Evolutionary conservation across 2,888 invertebrate species (phyloP).

Genomic region (Drosophila histrio): DNA sequence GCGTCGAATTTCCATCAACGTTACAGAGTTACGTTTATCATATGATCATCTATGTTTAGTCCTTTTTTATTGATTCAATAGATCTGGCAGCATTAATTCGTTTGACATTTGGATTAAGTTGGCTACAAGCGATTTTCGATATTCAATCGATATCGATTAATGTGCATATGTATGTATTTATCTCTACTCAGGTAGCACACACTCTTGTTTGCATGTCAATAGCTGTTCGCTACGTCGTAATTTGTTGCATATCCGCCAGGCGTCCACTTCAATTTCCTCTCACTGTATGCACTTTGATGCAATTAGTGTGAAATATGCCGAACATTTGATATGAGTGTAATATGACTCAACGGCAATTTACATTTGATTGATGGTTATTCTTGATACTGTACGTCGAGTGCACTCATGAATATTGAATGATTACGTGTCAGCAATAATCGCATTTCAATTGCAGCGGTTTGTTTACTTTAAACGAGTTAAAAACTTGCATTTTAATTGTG

Average conservation of each 20-base stretch:
- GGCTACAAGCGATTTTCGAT: conserved; percentile 1
- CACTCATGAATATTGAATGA: conserved; percentile 57
- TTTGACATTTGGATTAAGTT: conserved; percentile 9
- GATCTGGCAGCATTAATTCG: conserved; percentile 5
- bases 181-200: not conserved
- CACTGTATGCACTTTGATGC: conserved; percentile 39
- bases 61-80: not conserved
- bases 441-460: conserved; percentile 32
- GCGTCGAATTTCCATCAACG: too few relatives aligned
- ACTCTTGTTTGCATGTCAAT: not conserved
- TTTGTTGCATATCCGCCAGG: conserved; percentile 43
- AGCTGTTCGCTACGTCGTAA: conserved; percentile 18
- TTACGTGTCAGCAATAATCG: conserved; percentile 46
- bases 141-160: conserved; percentile 20
- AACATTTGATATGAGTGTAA: conserved; percentile 47
- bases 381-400: conserved; percentile 14
- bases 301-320: conserved; percentile 49
- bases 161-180: conserved; percentile 20
- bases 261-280: conserved; percentile 40
- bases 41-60: not conserved
- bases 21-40: too few relatives aligned
- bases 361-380: conserved; percentile 53
- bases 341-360: conserved; percentile 52
- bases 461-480: conserved; percentile 12
- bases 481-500: conserved; percentile 30